Conservation (phyloP, 2,113 vertebrate genomes). For the Upupa epops region DNA sequence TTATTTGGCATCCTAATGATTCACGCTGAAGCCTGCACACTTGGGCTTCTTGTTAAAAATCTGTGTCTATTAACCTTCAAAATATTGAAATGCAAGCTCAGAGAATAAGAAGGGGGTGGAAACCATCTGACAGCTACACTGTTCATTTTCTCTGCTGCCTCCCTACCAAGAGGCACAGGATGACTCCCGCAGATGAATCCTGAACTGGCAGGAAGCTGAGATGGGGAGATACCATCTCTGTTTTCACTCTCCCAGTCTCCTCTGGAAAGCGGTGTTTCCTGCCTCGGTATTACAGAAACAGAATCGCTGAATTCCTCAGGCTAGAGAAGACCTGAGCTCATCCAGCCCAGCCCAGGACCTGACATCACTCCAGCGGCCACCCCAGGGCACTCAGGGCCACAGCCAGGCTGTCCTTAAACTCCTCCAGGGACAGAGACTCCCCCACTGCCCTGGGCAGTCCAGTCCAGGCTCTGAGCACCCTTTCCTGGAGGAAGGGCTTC, state of each 20-base stretch:
- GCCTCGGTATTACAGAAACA: neutral
- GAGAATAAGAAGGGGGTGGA: slow-evolving; percentile 17
- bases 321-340: no score
- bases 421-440: no score
- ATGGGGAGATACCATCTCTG: rapidly evolving
- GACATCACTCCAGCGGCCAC: no score
- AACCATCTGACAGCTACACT: neutral
- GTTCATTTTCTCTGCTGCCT: neutral
- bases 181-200: neutral
- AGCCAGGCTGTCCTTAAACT: no score
- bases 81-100: slow-evolving; percentile 33
- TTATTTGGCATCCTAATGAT: slow-evolving; percentile 32
- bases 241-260: neutral
- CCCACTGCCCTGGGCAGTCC: no score
- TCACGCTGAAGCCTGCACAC: slow-evolving; percentile 5
- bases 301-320: no score
- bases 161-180: neutral
- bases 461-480: no score
- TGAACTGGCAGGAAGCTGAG: neutral
- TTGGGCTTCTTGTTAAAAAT: slow-evolving; percentile 21
- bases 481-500: no score
- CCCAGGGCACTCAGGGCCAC: no score
- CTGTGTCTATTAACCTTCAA: neutral
- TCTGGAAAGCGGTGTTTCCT: neutral
- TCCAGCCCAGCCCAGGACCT: no score